Conservation (phyloP, 2,113 vertebrate genomes). For the Brachirus orientalis region DNA sequence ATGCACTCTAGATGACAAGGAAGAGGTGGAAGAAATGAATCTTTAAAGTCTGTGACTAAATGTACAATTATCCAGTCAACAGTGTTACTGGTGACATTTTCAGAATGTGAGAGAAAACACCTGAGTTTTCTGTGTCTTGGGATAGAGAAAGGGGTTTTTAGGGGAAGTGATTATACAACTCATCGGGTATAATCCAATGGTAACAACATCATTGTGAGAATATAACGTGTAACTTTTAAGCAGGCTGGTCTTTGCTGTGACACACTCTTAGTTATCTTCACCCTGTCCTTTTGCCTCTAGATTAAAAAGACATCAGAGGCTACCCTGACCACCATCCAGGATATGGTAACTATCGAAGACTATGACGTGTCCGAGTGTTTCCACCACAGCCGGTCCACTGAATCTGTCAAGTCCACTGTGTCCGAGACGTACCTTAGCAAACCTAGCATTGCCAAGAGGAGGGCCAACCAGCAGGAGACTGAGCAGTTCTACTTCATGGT, state of each 20-base stretch:
- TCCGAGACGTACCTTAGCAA: conserved; percentile 98
- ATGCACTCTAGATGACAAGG: conserved; percentile 34
- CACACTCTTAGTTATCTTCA: not conserved
- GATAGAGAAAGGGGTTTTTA: conserved; percentile 28
- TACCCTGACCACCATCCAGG: conserved; percentile 96
- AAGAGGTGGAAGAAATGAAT: conserved; percentile 60
- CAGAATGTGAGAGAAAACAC: conserved; percentile 18
- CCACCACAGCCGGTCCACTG: conserved; percentile 97
- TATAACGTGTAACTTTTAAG: not conserved
- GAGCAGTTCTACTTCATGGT: conserved; percentile 99
- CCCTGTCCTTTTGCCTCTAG: conserved; percentile 67
- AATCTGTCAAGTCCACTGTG: conserved; percentile 96
- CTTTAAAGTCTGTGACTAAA: conserved; percentile 56
- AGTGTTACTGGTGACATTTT: conserved; percentile 20
- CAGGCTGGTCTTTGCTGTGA: not conserved
- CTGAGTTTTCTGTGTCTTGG: conserved; percentile 25
- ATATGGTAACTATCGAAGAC: conserved; percentile 98
- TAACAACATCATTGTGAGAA: not conserved
- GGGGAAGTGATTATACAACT: conserved; percentile 6
- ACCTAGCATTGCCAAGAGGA: conserved; percentile 96
- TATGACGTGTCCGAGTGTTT: conserved; percentile 98
- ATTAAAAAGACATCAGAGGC: conserved; percentile 98
- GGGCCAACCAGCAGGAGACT: conserved; percentile 97
- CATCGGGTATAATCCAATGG: not conserved
- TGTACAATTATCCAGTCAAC: conserved; percentile 25